Conservation (phyloP, 2,113 vertebrate genomes). For the Muntiacus reevesi region DNA sequence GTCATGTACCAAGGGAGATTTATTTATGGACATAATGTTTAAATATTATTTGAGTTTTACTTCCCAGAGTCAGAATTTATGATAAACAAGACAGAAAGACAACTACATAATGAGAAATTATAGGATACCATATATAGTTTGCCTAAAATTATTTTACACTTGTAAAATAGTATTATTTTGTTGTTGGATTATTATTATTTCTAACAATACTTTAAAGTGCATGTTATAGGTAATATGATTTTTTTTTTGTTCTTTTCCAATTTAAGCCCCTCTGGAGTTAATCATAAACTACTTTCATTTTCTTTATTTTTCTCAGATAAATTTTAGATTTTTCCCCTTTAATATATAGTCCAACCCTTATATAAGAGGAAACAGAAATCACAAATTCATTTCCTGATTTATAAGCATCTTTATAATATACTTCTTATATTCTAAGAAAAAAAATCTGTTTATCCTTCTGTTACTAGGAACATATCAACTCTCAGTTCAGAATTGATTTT, state of each 20-base stretch:
- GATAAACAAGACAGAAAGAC: not conserved
- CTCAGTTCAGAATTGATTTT: not conserved
- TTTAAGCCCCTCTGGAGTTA: not conserved
- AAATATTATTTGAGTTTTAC: constrained; percentile 1
- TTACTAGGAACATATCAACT: not conserved
- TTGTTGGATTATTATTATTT: not conserved
- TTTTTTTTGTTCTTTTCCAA: not conserved
- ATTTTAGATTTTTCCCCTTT: not conserved
- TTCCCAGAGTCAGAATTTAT: not conserved
- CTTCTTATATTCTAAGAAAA: not conserved
- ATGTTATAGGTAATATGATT: not conserved
- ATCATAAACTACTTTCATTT: not conserved
- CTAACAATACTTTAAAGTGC: not conserved
- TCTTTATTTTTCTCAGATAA: not conserved
- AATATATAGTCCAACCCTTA: not conserved
- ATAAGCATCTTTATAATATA: not conserved
- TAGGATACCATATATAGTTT: not conserved
- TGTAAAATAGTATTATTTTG: not conserved
- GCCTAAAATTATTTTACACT: not conserved
- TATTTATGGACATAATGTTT: constrained; percentile 3
- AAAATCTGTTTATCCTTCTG: not conserved
- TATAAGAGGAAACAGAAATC: not conserved
- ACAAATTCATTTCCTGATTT: not conserved
- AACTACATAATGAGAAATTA: not conserved
- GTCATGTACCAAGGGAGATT: not conserved